Conservation (phyloP, 2,113 vertebrate genomes). For the Platysternon megacephalum region DNA sequence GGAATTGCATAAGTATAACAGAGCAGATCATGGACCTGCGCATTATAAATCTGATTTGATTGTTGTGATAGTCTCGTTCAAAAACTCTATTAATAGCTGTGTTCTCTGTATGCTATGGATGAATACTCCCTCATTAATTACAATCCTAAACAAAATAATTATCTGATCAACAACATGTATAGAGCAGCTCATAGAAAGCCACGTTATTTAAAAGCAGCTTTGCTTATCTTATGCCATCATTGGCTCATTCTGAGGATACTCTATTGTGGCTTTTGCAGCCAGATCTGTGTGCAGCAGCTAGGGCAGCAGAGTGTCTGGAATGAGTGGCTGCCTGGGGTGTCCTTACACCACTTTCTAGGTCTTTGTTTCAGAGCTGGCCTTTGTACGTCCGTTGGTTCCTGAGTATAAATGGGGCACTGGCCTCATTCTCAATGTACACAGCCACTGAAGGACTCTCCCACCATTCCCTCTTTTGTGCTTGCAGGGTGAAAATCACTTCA, state of each 20-base stretch:
- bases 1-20: not conserved
- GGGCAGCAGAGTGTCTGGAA: not conserved
- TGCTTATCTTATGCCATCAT: not conserved
- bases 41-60: not conserved
- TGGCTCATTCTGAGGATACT: not conserved
- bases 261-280: not conserved
- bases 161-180: not conserved
- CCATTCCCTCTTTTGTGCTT: no score
- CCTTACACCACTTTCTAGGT: not conserved
- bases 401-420: not conserved
- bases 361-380: not conserved
- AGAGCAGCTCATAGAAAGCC: not conserved
- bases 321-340: not conserved
- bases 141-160: slow-evolving; percentile 10
- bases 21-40: not conserved
- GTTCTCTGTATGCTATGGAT: not conserved
- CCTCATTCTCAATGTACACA: not conserved
- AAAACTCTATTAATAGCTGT: not conserved
- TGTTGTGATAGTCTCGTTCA: not conserved
- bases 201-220: slow-evolving; percentile 13
- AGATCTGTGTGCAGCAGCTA: not conserved
- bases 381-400: not conserved
- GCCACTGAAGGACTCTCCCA: not conserved
- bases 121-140: not conserved
- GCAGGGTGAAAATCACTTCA: not conserved